Evolutionary conservation across 2,113 vertebrate species (phyloP), one percentile per base, ranked within the genome.

Genomic region (Podiceps cristatus): DNA sequence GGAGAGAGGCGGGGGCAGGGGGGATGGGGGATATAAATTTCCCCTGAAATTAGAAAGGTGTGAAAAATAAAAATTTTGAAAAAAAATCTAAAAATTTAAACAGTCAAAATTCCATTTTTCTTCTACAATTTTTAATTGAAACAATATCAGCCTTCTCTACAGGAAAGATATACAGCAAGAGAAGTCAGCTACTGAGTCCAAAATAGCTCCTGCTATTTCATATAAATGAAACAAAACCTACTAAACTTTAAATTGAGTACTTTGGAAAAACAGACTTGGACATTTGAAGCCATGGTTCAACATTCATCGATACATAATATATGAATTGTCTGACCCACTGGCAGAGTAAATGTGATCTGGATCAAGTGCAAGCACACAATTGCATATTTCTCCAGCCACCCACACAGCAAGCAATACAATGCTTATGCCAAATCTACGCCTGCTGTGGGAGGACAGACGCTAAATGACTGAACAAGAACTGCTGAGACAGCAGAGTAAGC

Each of bases 401-500:
- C 91, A 71, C 83, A 77, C 60, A 67, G 49, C 23, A 58, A 94
- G 47, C 15, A 84, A 44, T 59, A 50, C 64, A 86, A 74, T 50
- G 12, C 58, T 88, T 40, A 17, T 60, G 86, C 83, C 86, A 87
- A 85, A 84, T 84, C 76, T 78, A 1, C 44, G 59, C 50, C 64
- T 84, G 68, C 64, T 74, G 76, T 86, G 83, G 80, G 80, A 91
- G 73, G 60, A 93, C 91, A 93, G 72, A 87, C 5, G 5, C 33
- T 88, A 84, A 95, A 71, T 35, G 75, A 64, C 25, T 81, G 90
- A 84, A 47, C 22, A 73, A 71, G 67, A 96, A 73, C n/a, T 94
- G 88, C 95, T 95, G 91, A 92, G 79, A 31, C 59, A 91, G 94
- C 93, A 94, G 35, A 88, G 37, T n/a, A 47, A 63, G 60, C 17